Conservation (phyloP, 2,113 vertebrate species). For the Dicerorhinus sumatrensis region DNA sequence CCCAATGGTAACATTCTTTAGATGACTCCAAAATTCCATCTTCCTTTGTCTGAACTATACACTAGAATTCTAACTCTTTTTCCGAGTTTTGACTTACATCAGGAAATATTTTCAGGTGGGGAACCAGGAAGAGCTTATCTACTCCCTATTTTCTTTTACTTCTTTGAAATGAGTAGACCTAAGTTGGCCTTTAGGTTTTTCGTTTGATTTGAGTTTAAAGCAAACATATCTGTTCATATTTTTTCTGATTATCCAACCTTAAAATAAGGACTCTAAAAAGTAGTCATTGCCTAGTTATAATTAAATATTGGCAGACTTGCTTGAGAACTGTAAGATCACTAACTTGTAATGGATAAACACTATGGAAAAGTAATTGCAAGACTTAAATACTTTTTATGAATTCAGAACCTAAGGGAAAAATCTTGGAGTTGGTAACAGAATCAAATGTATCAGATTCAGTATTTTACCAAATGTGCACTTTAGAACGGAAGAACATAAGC, state of each 20-base stretch:
- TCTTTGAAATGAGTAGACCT: not conserved
- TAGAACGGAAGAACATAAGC: not conserved
- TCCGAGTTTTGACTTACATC: constrained; percentile 5
- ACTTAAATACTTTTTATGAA: not conserved
- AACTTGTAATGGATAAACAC: not conserved
- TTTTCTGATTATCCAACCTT: not conserved
- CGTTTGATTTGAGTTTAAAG: not conserved
- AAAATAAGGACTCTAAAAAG: constrained; percentile 5
- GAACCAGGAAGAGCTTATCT: not conserved
- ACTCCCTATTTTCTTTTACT: not conserved
- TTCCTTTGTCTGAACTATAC: not conserved
- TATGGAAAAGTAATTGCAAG: constrained; percentile 1
- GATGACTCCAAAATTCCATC: not conserved
- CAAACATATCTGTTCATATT: not conserved
- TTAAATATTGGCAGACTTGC: constrained; percentile 17
- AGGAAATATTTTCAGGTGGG: not conserved
- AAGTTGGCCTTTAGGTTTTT: not conserved
- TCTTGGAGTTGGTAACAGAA: not conserved
- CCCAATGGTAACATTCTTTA: not conserved
- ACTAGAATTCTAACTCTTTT: not conserved
- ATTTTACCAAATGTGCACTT: not conserved
- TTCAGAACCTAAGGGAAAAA: constrained; percentile 19
- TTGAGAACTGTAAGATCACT: not conserved
- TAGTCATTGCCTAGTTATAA: not conserved
- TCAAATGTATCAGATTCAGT: not conserved